Base-by-base conservation (phyloP, 2,797 vertebrate species). In the Lithobates sylvaticus region DNA sequence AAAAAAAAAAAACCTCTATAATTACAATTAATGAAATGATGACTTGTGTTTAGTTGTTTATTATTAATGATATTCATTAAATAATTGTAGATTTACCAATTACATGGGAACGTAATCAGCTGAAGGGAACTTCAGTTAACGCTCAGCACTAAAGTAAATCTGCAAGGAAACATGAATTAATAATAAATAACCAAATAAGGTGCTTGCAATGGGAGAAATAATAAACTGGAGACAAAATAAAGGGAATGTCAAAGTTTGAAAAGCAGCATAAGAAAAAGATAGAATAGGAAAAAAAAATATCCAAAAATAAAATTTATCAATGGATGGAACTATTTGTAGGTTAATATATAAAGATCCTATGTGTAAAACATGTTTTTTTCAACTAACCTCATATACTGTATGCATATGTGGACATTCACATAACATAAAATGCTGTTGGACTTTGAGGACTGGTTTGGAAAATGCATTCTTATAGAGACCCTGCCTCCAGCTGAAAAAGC, bases 21-120 rank as follows among this genome's bases (percentile, higher is more conserved):
- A 81, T 73, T 81, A 72, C 69, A 61, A 81, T 81, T 81, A 58
- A 81, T 72, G n/a, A 39, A 81, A 61, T 81, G 69, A 81, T 73
- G 34, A 81, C 79, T 72, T 81, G 58, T 81, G 71, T 81, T 81
- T 81, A 29, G 32, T 72, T 79, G 64, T 79, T 72, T 81, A 73
- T 81, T 81, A 81, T 81, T 81, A 81, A 81, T 81, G 69, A 72
- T 64, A 73, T 81, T 72, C 79, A 81, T 81, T 81, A 81, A 72
- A 81, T 81, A 27, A 81, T 81, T 81, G 69, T 81, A 42, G 29
- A 29, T 61, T 72, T 73, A 81, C 69, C 79, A 81, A 81, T 81
- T 81, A 81, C 79, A 81, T 81, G n/a, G 71, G 79, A 73, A 64
- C 47, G 29, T 73, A 72, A 73, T 81, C 79, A 81, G 79, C 69